Evolutionary conservation across 2,888 invertebrate genomes (phyloP).

Genomic region (Sinhomidia bicolor): DNA sequence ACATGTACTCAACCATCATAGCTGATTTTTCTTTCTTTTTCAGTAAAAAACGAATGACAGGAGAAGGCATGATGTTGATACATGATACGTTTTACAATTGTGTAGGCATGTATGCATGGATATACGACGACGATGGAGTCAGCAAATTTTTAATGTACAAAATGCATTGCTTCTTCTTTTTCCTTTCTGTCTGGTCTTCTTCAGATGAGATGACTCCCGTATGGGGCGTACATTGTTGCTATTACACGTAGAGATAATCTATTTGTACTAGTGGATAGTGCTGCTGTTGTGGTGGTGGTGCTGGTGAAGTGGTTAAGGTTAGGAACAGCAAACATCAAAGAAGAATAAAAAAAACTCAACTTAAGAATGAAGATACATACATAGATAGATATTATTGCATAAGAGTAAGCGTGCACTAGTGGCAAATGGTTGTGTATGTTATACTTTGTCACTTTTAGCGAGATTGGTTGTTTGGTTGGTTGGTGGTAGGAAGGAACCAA

Average conservation of each 20-base stretch:
- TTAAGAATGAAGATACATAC: not conserved
- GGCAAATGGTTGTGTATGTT: not conserved
- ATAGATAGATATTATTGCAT: no score
- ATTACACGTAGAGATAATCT: not conserved
- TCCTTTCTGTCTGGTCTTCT: not conserved
- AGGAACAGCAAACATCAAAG: not conserved
- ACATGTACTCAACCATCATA: conserved; percentile 10
- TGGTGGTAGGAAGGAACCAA: conserved; percentile 17
- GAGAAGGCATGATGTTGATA: not conserved
- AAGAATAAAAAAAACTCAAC: not conserved
- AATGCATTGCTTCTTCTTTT: not conserved
- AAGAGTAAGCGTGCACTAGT: not conserved
- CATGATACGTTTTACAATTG: not conserved
- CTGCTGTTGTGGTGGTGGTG: not conserved
- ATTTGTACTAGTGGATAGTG: not conserved
- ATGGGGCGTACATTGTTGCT: not conserved
- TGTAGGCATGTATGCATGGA: not conserved
- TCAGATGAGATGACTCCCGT: not conserved
- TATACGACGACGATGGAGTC: not conserved
- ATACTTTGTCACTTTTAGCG: conserved; percentile 29
- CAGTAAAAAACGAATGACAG: conserved; percentile 20
- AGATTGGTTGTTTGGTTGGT: conserved; percentile 25
- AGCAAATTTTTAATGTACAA: not conserved
- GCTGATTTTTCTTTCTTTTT: conserved; percentile 21
- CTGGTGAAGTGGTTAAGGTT: conserved; percentile 14